Conservation (phyloP, 2,888 invertebrate genomes). For the Beris morrisii region DNA sequence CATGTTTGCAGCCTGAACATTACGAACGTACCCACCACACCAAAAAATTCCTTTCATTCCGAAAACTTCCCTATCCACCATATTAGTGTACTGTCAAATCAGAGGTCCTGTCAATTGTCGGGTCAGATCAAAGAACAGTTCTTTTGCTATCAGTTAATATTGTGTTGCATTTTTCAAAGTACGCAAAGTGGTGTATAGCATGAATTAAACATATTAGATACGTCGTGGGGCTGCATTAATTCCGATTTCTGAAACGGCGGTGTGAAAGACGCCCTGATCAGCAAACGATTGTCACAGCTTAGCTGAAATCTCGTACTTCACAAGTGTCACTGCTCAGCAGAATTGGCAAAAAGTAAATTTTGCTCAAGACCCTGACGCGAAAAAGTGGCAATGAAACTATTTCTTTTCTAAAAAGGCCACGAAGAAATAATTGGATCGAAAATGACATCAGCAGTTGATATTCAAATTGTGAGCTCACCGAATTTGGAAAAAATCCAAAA, state of each 20-base stretch:
- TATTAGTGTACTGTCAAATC: slow-evolving; percentile 24
- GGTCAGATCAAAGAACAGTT: background rate
- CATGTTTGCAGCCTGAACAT: too few relatives aligned
- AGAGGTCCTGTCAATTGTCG: slow-evolving; percentile 25
- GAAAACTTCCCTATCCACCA: slow-evolving; percentile 20
- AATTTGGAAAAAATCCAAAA: slow-evolving; percentile 76
- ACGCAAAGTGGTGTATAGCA: background rate
- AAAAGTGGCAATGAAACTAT: slow-evolving; percentile 9
- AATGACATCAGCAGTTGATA: slow-evolving; percentile 64
- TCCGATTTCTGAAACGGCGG: too few relatives aligned
- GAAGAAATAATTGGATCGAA: slow-evolving; percentile 14
- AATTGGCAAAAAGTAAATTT: background rate
- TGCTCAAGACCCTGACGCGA: background rate
- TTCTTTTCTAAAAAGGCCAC: background rate
- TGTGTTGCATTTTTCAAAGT: background rate
- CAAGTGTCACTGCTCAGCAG: slow-evolving; percentile 18
- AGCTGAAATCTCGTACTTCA: slow-evolving; percentile 4
- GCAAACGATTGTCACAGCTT: background rate
- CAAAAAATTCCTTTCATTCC: slow-evolving; percentile 2
- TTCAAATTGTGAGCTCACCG: slow-evolving; percentile 67
- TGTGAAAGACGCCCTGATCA: too few relatives aligned
- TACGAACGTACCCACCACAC: too few relatives aligned
- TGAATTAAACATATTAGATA: background rate
- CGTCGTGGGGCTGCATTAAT: too few relatives aligned
- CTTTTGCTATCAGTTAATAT: background rate